These are phyloP conservation scores for Pachyuromys duprasi DNA, from an alignment of 2,797 vertebrate genomes.

Conservation along the genomic window DNA sequence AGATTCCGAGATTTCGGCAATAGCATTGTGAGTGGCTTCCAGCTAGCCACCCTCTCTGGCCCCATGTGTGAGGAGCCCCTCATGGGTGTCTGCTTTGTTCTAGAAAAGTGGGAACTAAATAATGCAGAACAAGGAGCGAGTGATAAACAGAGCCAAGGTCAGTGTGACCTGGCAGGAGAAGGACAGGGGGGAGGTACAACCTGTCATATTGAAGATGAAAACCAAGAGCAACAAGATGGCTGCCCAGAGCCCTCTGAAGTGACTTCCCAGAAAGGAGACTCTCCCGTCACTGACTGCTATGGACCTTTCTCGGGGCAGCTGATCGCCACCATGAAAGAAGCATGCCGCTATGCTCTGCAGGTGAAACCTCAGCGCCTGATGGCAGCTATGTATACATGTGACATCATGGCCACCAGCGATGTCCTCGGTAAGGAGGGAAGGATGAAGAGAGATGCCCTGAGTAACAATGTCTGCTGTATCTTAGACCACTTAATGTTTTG, in stretches of 20 bases:
- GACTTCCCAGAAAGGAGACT: constrained; percentile 83
- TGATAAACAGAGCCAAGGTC: constrained; percentile 67
- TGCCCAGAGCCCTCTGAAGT: constrained; percentile 56
- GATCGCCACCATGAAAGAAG: constrained; percentile 97
- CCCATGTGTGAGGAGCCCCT: constrained; percentile 99
- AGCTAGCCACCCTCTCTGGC: constrained; percentile 94
- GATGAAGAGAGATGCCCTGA: background rate
- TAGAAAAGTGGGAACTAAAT: constrained; percentile 94
- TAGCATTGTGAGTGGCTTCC: constrained; percentile 97
- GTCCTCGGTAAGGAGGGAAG: constrained; percentile 92
- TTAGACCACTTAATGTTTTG: background rate
- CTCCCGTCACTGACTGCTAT: constrained; percentile 89
- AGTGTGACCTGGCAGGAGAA: constrained; percentile 69
- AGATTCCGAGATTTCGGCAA: constrained; percentile 92
- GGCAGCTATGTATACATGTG: constrained; percentile 99
- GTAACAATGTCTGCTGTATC: too few species aligned
- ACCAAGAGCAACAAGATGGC: constrained; percentile 18
- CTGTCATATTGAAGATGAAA: fast-evolving
- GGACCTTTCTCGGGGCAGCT: constrained; percentile 96
- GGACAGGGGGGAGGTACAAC: constrained; percentile 35
- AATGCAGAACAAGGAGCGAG: constrained; percentile 70
- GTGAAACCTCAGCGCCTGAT: constrained; percentile 96
- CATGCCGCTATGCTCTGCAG: constrained; percentile 94
- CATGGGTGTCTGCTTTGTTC: constrained; percentile 97
- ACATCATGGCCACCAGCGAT: constrained; percentile 97